Percentiles rank a stretch among this genome's conserved stretches.
Evolutionary conservation across 1,140 invertebrate genomes (phyloP).

Genomic region (Euschistus heros): DNA sequence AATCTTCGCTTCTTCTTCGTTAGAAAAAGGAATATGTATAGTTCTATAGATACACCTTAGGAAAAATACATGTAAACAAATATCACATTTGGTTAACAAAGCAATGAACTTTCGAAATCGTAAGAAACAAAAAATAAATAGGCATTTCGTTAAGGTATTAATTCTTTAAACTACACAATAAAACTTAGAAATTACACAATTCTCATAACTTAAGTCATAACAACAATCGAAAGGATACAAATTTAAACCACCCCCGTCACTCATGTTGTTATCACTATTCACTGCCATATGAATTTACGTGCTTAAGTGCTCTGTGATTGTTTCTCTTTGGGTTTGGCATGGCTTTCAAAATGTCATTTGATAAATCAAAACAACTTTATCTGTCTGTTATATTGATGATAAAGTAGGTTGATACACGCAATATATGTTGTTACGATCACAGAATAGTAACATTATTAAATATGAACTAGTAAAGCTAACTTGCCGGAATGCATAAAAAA

Average conservation of each 20-base stretch:
- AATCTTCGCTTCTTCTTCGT: constrained; percentile 51
- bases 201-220: no score
- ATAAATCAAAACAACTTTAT: constrained; percentile 3
- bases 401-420: no score
- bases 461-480: neutral
- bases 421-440: neutral
- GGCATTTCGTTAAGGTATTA: no score
- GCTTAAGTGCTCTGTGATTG: constrained; percentile 34
- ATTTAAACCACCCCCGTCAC: no score
- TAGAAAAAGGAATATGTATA: constrained; percentile 45
- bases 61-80: neutral
- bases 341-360: constrained; percentile 8
- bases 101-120: no score
- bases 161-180: no score
- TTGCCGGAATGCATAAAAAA: constrained; percentile 8
- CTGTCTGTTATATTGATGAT: neutral
- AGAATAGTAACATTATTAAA: neutral
- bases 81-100: no score
- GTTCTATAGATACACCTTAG: neutral
- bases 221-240: no score
- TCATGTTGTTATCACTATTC: no score
- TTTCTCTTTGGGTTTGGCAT: neutral
- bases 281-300: constrained; percentile 31
- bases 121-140: no score
- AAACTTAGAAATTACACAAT: no score